Base-by-base conservation (phyloP, 2,113 vertebrate genomes). In the Ailuropoda melanoleuca region DNA sequence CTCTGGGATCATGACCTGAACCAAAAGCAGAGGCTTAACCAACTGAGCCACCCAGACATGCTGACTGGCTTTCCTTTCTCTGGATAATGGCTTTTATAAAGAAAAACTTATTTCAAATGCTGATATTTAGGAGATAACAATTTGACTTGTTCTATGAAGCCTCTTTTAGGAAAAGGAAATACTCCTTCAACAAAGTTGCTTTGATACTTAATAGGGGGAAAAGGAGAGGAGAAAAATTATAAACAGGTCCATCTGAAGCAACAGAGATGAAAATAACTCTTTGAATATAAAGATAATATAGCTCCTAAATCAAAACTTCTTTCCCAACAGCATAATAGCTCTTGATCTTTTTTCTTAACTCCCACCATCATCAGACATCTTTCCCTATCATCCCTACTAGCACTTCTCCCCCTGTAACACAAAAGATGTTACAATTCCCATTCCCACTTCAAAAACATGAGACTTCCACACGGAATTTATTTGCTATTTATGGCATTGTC, bases 171-270 rank as follows among this genome's bases (percentile, higher is more conserved):
- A 46, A 83, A 96, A 91, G 6, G 10, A 83, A 93, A 21, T 56
- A 48, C 46, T 78, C 84, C 66, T 83, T 93, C 82, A 95, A 87
- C 17, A 93, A 37, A 15, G 8, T 89, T 92, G 78, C 50, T 94
- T 81, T 85, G 46, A 82, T 75, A 82, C 11, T 92, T 72, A 77
- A 29, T 86, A 31, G 37, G 10, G 70, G 39, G 46, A n/a, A 56
- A 82, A 31, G 31, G 46, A 72, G 66, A 97, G 70, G 78, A 26
- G 48, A 96, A 93, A 95, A 96, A 48, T 26, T 78, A 58, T 81
- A 90, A 90, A 66, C 56, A 34, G 17, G 8, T 77, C 46, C 31
- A 64, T 64, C 53, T 46, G 37, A 29, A 94, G 68, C 6, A 48
- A 75, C 74, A 26, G 37, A 93, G 29, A 64, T 66, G 15, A 88